phyloP scores from a whole-genome alignment of 2,797 vertebrate genomes.

The Trachurus trachurus region DNA sequence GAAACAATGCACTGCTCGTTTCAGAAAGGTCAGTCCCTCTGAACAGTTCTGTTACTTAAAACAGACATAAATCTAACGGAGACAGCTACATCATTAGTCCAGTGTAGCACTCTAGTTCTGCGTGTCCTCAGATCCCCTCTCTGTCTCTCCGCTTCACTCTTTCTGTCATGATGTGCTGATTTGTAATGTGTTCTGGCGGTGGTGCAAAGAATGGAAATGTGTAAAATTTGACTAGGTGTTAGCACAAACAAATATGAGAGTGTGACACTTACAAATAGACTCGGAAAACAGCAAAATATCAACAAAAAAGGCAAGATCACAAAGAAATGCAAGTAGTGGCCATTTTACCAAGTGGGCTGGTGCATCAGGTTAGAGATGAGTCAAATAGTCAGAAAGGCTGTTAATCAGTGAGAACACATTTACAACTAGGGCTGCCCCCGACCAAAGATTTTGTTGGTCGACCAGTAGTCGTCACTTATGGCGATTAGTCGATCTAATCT shows the following conservation, averaged over 20 bases:
- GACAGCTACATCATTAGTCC: neutral
- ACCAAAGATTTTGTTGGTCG: too few relatives aligned
- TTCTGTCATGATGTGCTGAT: neutral
- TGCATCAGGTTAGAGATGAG: neutral
- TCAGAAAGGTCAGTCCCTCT: constrained; percentile 1
- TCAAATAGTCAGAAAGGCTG: neutral
- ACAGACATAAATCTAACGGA: neutral
- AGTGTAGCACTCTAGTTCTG: neutral
- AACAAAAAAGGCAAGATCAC: neutral
- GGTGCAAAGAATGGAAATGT: constrained; percentile 5
- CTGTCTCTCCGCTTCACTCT: neutral
- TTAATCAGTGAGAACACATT: neutral
- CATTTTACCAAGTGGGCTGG: neutral
- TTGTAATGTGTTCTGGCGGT: neutral
- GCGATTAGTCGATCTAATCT: too few relatives aligned
- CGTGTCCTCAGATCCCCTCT: neutral
- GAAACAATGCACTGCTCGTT: neutral
- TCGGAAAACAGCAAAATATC: neutral
- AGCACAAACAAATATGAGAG: neutral
- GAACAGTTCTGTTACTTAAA: constrained; percentile 8
- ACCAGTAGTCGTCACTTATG: too few relatives aligned
- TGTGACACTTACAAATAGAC: neutral
- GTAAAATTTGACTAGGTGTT: constrained; percentile 9
- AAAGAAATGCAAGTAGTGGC: neutral
- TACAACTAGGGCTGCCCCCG: too few relatives aligned